Conservation (phyloP, 23 tunicate species). For the Halocynthia roretzi region DNA sequence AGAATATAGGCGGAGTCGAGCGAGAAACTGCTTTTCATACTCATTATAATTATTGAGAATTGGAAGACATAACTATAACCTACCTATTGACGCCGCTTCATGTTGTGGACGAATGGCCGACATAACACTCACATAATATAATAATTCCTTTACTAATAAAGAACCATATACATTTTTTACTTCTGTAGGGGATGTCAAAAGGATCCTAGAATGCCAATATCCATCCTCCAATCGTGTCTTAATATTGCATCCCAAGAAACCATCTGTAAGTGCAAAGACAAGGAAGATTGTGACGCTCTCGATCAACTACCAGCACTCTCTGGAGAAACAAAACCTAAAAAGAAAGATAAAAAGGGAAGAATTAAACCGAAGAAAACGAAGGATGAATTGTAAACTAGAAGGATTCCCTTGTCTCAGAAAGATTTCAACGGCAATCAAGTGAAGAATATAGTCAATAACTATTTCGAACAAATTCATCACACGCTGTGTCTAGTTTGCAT, state of each 20-base stretch:
- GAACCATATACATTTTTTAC: neutral
- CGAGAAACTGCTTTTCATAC: too few species aligned
- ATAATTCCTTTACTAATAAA: neutral
- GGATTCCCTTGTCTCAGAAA: neutral
- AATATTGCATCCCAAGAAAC: neutral
- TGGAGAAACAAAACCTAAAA: neutral
- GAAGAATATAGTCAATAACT: neutral
- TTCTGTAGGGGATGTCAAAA: neutral
- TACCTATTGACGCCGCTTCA: too few species aligned
- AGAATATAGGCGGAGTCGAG: too few species aligned
- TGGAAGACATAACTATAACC: too few species aligned
- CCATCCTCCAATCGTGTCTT: neutral
- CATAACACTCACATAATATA: neutral
- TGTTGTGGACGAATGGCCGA: too few species aligned
- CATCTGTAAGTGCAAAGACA: neutral
- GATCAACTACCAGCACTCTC: neutral
- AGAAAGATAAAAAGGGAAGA: neutral
- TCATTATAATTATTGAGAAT: too few species aligned
- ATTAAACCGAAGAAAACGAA: neutral
- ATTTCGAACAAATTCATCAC: neutral
- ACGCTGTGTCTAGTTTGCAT: too few species aligned
- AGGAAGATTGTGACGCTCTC: neutral
- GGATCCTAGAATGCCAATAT: slow-evolving; percentile 4
- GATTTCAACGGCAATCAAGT: neutral
- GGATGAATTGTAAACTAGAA: slow-evolving; percentile 1